Percentiles rank a stretch among this genome's conserved stretches.
Conservation (phyloP, 2,888 invertebrate genomes). For the Hirtodrosophila histrioides region DNA sequence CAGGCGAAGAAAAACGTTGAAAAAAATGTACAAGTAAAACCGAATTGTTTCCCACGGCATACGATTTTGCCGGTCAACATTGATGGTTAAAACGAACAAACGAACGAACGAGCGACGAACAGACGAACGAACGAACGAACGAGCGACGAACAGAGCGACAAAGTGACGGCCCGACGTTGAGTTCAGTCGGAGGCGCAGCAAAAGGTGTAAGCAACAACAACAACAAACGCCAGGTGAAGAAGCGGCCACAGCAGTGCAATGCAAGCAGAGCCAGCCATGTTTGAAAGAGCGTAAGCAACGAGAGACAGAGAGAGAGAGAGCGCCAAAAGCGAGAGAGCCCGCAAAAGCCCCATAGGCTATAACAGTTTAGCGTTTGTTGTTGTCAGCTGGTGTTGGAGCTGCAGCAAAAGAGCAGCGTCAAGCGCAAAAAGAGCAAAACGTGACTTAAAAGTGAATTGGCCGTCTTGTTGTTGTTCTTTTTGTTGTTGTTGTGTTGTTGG, state of each 20-base stretch:
- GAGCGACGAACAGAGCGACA: constrained; percentile 40
- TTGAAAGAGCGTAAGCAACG: constrained; percentile 34
- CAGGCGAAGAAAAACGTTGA: constrained; percentile 59
- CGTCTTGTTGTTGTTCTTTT: constrained; percentile 40
- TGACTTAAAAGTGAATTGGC: constrained; percentile 79
- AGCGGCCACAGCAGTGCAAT: constrained; percentile 58
- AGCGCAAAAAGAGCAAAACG: constrained; percentile 76
- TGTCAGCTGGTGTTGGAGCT: constrained; percentile 71
- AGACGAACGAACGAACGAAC: constrained; percentile 39
- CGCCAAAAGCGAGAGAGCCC: constrained; percentile 14
- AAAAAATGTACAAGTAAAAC: constrained; percentile 83
- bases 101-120: constrained; percentile 32
- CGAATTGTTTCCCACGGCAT: constrained; percentile 85
- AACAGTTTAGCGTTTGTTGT: constrained; percentile 69
- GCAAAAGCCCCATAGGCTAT: constrained; percentile 67
- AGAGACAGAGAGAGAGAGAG: constrained; percentile 21
- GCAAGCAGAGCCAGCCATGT: constrained; percentile 66
- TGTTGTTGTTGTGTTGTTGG: constrained; percentile 32
- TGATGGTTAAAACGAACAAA: constrained; percentile 77
- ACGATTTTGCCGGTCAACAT: constrained; percentile 85
- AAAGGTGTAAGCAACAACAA: constrained; percentile 71
- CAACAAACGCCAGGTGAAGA: constrained; percentile 76
- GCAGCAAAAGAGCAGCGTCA: constrained; percentile 45
- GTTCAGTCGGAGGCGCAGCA: constrained; percentile 49
- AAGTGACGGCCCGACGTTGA: constrained; percentile 42